Base-by-base conservation (phyloP, 2,113 vertebrate species). In the Chitala chitala region DNA sequence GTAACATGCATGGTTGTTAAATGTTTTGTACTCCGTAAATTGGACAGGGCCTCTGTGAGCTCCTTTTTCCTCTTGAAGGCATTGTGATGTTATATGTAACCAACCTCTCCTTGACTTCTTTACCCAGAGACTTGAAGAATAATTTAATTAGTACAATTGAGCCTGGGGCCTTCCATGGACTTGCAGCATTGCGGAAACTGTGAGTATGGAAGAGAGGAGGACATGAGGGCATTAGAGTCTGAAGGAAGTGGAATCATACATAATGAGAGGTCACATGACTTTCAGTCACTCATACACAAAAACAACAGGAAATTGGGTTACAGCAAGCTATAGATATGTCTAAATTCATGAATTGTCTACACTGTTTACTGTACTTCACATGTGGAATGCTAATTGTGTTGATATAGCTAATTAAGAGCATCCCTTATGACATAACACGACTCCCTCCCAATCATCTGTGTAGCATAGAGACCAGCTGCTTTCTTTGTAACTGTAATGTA, bases 101-200 rank as follows among this genome's bases (percentile, higher is more conserved):
- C 44, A 20, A 69, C 24, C 44, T 64, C 83, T 48, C 81, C 78
- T 29, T 65, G 3, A 61, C 17, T 48, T 38, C 71, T 15, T 77
- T 46, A 29, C 53, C 31, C 83, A 93, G 94, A 84, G 91, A 94
- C 87, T 88, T 96, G 88, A 93, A 89, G 86, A 92, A 89, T 89
- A 93, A 93, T 89, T 87, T 95, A 87, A 91, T 92, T 82, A 92
- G 92, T 82, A 92, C 86, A 40, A 89, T 92, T 84, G 91, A 92
- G 85, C 93, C 91, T 13, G 91, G 89, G 79, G 92, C 93, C 64
- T 92, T 93, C 82, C 87, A 83, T 80, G 93, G 92, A 85, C 92
- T 94, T 86, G 81, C 88, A 73, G 89, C 89, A 85, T 84, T 92
- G 75, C 92, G 86, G 78, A 89, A 84, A 81, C 87, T 93, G 94